Conservation (phyloP, 2,797 vertebrate genomes). For the Bufotes viridis region DNA sequence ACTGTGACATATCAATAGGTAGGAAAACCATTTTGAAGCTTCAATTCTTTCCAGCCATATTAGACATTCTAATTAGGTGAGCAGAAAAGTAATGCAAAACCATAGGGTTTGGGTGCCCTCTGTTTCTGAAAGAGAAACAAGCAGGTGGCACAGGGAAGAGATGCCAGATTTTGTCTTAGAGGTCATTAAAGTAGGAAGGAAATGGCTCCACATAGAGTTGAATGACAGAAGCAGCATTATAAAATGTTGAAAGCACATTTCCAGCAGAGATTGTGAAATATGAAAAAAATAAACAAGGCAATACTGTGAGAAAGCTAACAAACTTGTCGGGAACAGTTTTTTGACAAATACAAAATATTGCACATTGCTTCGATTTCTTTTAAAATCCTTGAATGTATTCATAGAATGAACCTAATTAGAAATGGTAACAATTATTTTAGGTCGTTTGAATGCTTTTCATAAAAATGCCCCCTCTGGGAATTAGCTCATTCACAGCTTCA, state of each 20-base stretch:
- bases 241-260: constrained; percentile 58
- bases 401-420: neutral
- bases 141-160: constrained; percentile 54
- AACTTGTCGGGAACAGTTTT: constrained; percentile 2
- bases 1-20: constrained; percentile 59
- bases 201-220: constrained; percentile 60
- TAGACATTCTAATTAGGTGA: constrained; percentile 60
- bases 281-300: constrained; percentile 57
- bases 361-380: neutral
- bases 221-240: constrained; percentile 61
- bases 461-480: neutral
- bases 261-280: constrained; percentile 52
- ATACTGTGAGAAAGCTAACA: constrained; percentile 23
- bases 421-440: neutral
- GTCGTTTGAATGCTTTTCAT: neutral
- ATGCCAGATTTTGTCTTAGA: constrained; percentile 62
- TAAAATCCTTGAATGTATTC: neutral
- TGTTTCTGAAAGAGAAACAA: constrained; percentile 57
- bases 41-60: constrained; percentile 49
- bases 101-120: constrained; percentile 52
- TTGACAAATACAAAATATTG: constrained; percentile 14
- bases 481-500: neutral
- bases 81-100: constrained; percentile 52
- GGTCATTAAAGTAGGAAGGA: constrained; percentile 59
- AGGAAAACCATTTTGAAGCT: constrained; percentile 38